Evolutionary conservation across 2,888 invertebrate species (phyloP).

Genomic region (Ophion ventricosus): DNA sequence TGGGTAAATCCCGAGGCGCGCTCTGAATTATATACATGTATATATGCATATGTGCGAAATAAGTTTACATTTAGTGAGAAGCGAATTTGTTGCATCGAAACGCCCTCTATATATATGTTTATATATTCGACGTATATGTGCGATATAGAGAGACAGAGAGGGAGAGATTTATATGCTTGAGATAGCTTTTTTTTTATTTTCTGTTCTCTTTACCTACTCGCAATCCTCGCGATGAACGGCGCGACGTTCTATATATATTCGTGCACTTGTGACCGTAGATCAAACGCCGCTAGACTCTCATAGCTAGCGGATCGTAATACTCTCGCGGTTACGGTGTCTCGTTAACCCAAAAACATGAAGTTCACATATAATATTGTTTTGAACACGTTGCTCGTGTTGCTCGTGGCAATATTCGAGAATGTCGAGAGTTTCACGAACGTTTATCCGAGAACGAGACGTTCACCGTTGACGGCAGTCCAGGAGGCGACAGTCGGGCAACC

Average conservation of each 20-base stretch:
- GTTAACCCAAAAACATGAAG: conserved; percentile 2
- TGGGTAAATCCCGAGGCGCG: neutral
- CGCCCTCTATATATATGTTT: neutral
- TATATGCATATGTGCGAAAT: neutral
- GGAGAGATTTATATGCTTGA: conserved; percentile 1
- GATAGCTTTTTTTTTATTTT: neutral
- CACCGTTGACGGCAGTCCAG: conserved; percentile 66
- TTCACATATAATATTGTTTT: neutral
- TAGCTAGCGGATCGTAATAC: neutral
- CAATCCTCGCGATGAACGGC: neutral
- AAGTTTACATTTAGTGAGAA: neutral
- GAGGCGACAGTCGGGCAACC: conserved; percentile 84
- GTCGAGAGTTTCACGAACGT: conserved; percentile 57
- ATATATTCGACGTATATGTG: neutral
- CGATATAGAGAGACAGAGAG: neutral
- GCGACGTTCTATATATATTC: neutral
- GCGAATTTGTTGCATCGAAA: neutral
- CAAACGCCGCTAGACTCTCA: neutral
- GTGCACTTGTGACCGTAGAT: neutral
- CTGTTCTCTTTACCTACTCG: neutral
- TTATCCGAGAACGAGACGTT: conserved; percentile 76
- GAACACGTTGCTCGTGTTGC: neutral
- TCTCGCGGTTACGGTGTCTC: neutral
- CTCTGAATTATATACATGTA: neutral
- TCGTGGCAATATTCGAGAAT: conserved; percentile 3